Conservation (phyloP, 37 sponge, comb jelly and placozoan genomes). For the Aplysina aerophoba region DNA sequence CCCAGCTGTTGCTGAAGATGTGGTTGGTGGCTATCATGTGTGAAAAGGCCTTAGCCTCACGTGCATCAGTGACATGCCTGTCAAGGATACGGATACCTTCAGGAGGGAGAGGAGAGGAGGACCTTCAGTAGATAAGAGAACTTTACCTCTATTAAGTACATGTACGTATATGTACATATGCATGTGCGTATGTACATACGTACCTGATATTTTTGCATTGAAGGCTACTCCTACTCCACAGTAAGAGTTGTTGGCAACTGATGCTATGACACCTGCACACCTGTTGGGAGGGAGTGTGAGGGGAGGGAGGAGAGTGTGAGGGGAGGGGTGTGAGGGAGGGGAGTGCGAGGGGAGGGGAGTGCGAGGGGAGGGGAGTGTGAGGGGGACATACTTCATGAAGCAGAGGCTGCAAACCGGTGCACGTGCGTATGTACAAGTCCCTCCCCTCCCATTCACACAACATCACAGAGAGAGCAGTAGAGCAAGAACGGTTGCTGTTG, state of each 20-base stretch:
- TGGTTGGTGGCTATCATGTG: constrained; percentile 69
- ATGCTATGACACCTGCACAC: constrained; percentile 83
- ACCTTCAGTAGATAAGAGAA: background rate
- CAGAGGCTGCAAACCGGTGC: no score
- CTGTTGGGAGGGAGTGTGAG: constrained; percentile 22
- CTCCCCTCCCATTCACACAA: no score
- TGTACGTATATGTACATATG: background rate
- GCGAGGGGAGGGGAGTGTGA: no score
- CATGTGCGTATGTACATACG: background rate
- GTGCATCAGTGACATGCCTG: constrained; percentile 64
- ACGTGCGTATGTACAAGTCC: no score
- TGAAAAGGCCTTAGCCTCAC: constrained; percentile 71
- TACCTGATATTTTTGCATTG: constrained; percentile 53
- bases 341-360: no score
- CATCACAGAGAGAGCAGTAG: no score
- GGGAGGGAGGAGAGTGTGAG: background rate
- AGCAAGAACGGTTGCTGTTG: no score
- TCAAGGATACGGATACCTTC: constrained; percentile 78
- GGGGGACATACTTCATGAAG: no score
- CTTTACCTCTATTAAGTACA: background rate
- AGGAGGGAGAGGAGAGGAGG: background rate
- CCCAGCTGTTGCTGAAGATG: constrained; percentile 68
- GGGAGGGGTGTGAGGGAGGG: no score
- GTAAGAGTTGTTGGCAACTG: constrained; percentile 61
- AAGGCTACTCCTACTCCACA: constrained; percentile 87